Evolutionary conservation across 2,888 invertebrate species (phyloP).

Genomic region (Morinoia aosen): DNA sequence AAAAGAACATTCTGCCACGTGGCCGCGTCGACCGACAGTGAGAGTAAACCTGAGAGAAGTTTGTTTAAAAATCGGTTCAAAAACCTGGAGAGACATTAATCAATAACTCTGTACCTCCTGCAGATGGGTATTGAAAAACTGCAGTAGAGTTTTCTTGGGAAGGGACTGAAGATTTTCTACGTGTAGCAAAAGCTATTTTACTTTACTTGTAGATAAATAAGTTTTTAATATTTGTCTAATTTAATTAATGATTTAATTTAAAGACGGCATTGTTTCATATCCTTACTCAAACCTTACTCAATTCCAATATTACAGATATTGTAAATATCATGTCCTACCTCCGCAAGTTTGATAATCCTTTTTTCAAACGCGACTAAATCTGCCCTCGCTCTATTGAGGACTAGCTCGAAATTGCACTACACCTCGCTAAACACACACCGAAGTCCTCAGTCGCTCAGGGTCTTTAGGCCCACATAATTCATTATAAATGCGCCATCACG

Average conservation of each 20-base stretch:
- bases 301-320: neutral
- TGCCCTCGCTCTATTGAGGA: neutral
- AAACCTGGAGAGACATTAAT: neutral
- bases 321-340: neutral
- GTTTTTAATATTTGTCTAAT: too few relatives aligned
- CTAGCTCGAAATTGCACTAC: neutral
- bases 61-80: neutral
- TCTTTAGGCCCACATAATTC: neutral
- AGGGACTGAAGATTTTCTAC: neutral
- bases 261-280: too few relatives aligned
- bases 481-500: conserved; percentile 2
- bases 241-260: too few relatives aligned
- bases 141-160: neutral
- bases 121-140: neutral
- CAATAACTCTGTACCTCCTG: neutral
- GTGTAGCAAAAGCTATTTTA: neutral
- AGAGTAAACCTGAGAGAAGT: neutral
- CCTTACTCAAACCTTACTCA: too few relatives aligned
- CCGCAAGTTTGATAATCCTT: neutral
- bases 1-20: too few relatives aligned
- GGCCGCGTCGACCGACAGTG: too few relatives aligned
- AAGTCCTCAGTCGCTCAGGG: neutral
- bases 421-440: neutral
- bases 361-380: neutral
- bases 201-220: too few relatives aligned